phyloP scores from a whole-genome alignment of 2,797 vertebrate genomes.

The Scolopax bukidnonensis region DNA sequence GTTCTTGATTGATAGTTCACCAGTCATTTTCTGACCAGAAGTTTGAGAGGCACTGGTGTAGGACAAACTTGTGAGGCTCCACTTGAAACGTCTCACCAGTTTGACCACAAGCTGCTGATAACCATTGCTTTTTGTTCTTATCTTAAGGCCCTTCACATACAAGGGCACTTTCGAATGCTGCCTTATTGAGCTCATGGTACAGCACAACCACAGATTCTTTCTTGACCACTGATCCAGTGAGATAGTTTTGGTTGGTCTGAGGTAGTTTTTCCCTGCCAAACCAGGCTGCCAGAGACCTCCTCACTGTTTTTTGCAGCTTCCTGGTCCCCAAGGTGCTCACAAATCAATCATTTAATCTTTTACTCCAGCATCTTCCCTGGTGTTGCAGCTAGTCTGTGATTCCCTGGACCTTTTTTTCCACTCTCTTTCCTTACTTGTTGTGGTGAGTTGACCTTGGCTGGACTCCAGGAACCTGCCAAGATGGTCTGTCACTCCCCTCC shows the following conservation, averaged over 20 bases:
- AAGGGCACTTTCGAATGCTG: background rate
- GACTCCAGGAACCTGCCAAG: background rate
- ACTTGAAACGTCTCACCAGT: background rate
- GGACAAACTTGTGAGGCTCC: background rate
- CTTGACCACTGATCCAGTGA: background rate
- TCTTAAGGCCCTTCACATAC: background rate
- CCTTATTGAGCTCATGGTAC: background rate
- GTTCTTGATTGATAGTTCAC: background rate
- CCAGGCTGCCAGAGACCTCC: background rate
- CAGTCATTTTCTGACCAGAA: background rate
- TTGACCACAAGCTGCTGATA: background rate
- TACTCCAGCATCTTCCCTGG: background rate
- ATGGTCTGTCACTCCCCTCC: background rate
- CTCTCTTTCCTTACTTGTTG: background rate
- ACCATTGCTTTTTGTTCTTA: background rate
- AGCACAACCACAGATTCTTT: background rate
- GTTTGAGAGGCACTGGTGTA: background rate
- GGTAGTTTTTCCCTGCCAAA: background rate
- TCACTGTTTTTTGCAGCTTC: background rate
- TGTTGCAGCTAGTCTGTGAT: background rate
- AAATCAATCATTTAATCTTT: background rate
- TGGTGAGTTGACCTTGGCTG: background rate
- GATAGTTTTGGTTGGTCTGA: background rate
- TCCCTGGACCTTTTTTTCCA: background rate
- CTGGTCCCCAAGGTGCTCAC: fast-evolving